Base-by-base conservation (phyloP, 2,113 vertebrate species). In the Leucopsar rothschildi region DNA sequence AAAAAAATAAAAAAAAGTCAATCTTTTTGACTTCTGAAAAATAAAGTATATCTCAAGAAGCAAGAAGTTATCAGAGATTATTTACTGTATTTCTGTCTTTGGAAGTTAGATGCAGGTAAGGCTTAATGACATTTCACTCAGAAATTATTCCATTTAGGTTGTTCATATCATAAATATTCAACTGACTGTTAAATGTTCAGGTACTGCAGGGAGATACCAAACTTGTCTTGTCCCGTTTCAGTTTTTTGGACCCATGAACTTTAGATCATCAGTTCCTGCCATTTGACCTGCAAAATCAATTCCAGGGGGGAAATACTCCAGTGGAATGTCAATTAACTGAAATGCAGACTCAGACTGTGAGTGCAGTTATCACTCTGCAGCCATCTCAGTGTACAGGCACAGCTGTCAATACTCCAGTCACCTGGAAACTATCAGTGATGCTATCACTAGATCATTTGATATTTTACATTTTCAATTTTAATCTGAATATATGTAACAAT, bases 211-310 rank as follows among this genome's bases (percentile, higher is more conserved):
- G 5, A 50, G 45, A 64, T 5, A 65, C 24, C n/a, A 79, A 87
- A 15, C 27, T 79, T 84, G 25, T 37, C 66, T 82, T 24, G 2
- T 52, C 78, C 53, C 72, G 12, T 63, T 73, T 33, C 35, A 71
- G 27, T 40, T 61, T 40, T 61, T 89, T 91, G 23, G 45, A 91
- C 31, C 63, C 55, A 13, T 70, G 64, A 84, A 66, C 55, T 88
- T 86, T 9, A 63, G 27, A 69, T 37, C n/a, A 93, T 86, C 33
- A 57, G 76, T 90, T 96, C 73, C 86, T 73, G 80, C 80, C 80
- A 76, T 92, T 84, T 95, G 79, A 95, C 72, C 94, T 93, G 47
- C 83, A 97, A 97, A 95, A 95, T 86, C 91, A 92, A 88, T 85
- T 92, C 84, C 88, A 95, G 73, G 69, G 69, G 53, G 65, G 88